Evolutionary conservation across 2,888 invertebrate genomes (phyloP), one percentile per base, ranked within the genome.

Genomic region (Zhengitettix transpicula): DNA sequence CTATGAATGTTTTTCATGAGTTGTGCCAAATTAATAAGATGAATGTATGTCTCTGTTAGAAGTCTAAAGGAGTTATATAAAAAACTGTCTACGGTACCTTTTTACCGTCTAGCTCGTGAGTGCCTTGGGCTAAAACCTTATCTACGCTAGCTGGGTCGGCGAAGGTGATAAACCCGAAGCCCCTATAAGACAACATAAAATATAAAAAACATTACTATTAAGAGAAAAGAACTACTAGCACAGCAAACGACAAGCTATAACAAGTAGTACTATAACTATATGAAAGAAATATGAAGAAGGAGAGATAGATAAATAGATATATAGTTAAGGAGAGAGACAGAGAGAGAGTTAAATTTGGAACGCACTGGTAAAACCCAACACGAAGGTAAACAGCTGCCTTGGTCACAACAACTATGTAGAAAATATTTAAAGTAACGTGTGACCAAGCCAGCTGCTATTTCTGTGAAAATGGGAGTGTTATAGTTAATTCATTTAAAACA

Each of bases 141-240:
- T 98, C 97, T 82, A 98, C 96, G 81, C 94, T 90, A 78, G 89
- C 83, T 73, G 97, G 89, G 80, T 98, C 97, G 77, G 90, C 89
- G 81, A 97, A 99, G 77, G 98, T 99, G 81, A 99, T 95, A 83
- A 99, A 99, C 73, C 99, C 99, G 77, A 99, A 99, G 74, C 98
- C 98, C 83, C 96, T 96, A 87, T 66, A 83, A 83, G 69, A 70
- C 60, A 69, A 66, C 61, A 61, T 61, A 63, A 65, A 15, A 51
- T 16, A 28, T 28, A 28, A 28, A 47, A 28, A 65, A 63, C 62
- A 64, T 62, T 63, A 65, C 62, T 64, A 61, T 61, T 56, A 63
- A 63, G 60, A 59, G 61, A 63, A 61, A 28, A 12, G 15, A 61
- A 58, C 60, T 60, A 62, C 65, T 61, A 56, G 60, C 59, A 60